Evolutionary conservation across 2,888 invertebrate genomes (phyloP).

Genomic region (Cheilosia grossa): DNA sequence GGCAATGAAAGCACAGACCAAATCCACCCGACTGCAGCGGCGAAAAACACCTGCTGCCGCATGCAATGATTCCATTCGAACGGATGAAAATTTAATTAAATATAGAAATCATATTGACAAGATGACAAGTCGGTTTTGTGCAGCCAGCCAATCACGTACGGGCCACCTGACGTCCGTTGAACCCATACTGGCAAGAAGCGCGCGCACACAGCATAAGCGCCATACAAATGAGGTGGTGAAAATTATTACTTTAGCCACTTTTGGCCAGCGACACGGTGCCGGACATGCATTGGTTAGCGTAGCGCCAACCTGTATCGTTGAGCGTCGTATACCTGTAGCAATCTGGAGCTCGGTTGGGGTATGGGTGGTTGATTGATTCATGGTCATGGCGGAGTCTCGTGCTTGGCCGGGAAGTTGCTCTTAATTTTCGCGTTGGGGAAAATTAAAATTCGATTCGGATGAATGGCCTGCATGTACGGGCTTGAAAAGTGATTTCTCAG

Average conservation of each 20-base stretch:
- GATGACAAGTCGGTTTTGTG: slow-evolving; percentile 21
- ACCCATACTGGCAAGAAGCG: slow-evolving; percentile 1
- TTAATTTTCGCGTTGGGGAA: slow-evolving; percentile 30
- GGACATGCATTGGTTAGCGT: slow-evolving; percentile 17
- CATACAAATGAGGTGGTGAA: slow-evolving; percentile 55
- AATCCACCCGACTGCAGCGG: slow-evolving; percentile 4
- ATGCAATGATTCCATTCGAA: neutral
- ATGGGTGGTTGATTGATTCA: slow-evolving; percentile 53
- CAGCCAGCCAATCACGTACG: slow-evolving; percentile 13
- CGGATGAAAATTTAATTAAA: slow-evolving; percentile 41
- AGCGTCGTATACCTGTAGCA: slow-evolving; percentile 6
- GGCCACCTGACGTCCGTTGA: slow-evolving; percentile 37
- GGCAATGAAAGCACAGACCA: slow-evolving; percentile 22
- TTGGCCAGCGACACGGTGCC: slow-evolving; percentile 17
- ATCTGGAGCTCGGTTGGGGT: slow-evolving; percentile 13
- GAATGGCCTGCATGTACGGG: slow-evolving; percentile 13
- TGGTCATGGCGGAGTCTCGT: slow-evolving; percentile 31
- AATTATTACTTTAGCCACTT: slow-evolving; percentile 49
- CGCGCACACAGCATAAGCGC: slow-evolving; percentile 16
- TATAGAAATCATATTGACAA: slow-evolving; percentile 57
- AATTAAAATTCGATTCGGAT: slow-evolving; percentile 42
- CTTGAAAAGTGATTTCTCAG: neutral
- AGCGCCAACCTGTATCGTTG: slow-evolving; percentile 28
- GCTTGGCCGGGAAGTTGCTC: slow-evolving; percentile 19
- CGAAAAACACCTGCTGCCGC: slow-evolving; percentile 15